A percentile compares a stretch with the other conserved stretches of the same genome.
phyloP scores from a whole-genome alignment of 2,888 invertebrate genomes.

The Pseudococcus viburni region DNA sequence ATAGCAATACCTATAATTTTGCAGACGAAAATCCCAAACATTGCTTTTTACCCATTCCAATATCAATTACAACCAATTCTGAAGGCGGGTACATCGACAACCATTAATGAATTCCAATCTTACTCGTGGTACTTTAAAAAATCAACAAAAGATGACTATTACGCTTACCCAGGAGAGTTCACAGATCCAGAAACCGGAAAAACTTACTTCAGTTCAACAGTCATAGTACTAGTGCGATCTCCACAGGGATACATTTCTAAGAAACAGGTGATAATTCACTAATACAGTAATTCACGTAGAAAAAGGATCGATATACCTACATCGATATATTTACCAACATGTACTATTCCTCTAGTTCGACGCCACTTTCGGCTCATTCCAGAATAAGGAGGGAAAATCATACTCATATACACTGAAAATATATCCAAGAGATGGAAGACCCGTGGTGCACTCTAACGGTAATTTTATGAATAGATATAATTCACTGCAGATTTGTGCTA shows the following conservation, averaged over 20 bases:
- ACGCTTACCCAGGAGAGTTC: slow-evolving; percentile 38
- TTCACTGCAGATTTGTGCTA: no score
- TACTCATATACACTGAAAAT: background rate
- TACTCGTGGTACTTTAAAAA: background rate
- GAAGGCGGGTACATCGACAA: background rate
- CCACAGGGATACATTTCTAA: background rate
- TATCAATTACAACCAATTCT: background rate
- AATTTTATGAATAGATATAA: no score
- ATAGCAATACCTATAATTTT: no score
- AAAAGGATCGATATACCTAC: no score
- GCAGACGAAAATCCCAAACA: background rate
- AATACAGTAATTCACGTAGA: no score
- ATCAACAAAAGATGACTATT: slow-evolving; percentile 8
- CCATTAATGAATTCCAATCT: background rate
- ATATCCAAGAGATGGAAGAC: background rate
- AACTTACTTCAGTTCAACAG: slow-evolving; percentile 28
- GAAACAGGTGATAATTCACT: background rate
- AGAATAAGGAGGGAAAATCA: background rate
- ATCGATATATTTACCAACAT: background rate
- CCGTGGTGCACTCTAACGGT: background rate
- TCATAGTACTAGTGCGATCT: background rate
- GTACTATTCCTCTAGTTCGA: background rate
- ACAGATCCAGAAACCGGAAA: background rate
- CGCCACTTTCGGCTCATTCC: background rate
- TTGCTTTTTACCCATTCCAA: background rate